These are phyloP conservation scores for Drosophila orosa DNA, from an alignment of 1,140 invertebrate species.

Conservation along the genomic window DNA sequence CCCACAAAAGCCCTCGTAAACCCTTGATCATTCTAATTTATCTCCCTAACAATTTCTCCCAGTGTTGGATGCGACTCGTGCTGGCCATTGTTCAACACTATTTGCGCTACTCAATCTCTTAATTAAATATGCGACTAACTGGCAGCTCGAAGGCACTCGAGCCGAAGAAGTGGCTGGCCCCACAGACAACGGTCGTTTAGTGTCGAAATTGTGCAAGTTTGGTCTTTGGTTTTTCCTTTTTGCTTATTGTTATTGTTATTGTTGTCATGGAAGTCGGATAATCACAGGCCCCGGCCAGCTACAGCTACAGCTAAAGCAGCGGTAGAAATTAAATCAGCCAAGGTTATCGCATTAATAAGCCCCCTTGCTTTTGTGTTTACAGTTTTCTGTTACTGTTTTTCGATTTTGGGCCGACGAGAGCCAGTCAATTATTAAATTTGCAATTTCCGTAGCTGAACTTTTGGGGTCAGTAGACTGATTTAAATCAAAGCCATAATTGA, in stretches of 20 bases:
- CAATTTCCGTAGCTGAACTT: constrained; percentile 84
- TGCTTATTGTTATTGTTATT: constrained; percentile 58
- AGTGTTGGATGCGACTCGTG: constrained; percentile 67
- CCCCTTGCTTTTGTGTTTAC: constrained; percentile 64
- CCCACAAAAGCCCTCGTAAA: background rate
- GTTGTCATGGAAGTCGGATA: constrained; percentile 54
- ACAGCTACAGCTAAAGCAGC: background rate
- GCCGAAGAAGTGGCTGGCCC: constrained; percentile 35
- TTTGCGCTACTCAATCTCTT: constrained; percentile 79
- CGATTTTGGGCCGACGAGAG: constrained; percentile 45
- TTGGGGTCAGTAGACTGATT: constrained; percentile 83
- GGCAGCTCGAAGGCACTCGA: constrained; percentile 39
- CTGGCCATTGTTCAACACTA: constrained; percentile 78
- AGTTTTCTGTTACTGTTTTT: constrained; percentile 33
- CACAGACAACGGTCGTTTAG: constrained; percentile 71
- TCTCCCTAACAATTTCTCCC: constrained; percentile 15
- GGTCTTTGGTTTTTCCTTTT: constrained; percentile 72
- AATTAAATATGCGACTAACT: constrained; percentile 83
- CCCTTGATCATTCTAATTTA: background rate
- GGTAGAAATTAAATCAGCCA: constrained; percentile 80
- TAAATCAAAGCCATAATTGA: constrained; percentile 84
- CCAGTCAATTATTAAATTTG: constrained; percentile 84
- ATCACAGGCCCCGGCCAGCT: constrained; percentile 67
- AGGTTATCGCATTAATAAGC: constrained; percentile 83
- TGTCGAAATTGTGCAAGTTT: constrained; percentile 82